Evolutionary conservation across 2,113 vertebrate species (phyloP).

Genomic region (Tiliqua scincoides): DNA sequence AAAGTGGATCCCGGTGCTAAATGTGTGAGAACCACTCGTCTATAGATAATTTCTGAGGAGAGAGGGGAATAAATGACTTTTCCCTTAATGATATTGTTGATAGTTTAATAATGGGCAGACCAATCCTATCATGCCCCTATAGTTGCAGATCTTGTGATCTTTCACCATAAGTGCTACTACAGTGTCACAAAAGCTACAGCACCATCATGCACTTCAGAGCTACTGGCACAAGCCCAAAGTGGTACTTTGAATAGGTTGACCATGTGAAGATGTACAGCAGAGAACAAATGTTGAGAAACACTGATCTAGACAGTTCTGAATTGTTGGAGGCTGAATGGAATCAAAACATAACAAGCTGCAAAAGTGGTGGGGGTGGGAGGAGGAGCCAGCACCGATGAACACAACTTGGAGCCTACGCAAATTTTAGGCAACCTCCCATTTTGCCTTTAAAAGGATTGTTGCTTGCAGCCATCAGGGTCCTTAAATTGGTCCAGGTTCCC

Average conservation of each 20-base stretch:
- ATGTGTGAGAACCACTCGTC: too few species aligned
- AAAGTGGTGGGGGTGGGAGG: neutral
- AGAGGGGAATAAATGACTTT: neutral
- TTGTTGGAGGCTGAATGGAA: neutral
- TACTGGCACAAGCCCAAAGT: too few species aligned
- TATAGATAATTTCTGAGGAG: conserved; percentile 14
- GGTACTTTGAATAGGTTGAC: too few species aligned
- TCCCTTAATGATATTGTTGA: neutral
- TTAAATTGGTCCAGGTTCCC: neutral
- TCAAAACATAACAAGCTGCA: neutral
- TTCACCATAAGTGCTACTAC: too few species aligned
- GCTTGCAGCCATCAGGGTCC: neutral
- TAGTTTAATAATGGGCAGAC: neutral
- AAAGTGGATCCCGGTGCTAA: too few species aligned
- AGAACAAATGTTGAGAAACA: neutral
- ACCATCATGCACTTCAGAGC: too few species aligned
- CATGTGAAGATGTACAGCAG: too few species aligned
- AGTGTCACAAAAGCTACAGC: too few species aligned
- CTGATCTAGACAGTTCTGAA: neutral
- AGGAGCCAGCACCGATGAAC: neutral
- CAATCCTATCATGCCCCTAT: too few species aligned
- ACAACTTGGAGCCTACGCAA: neutral
- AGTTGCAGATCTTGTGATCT: neutral
- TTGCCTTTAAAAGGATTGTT: neutral
- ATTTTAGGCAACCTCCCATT: neutral